These are phyloP conservation scores for Ceryle rudis DNA, from an alignment of 2,797 vertebrate genomes.

Conservation along the genomic window DNA sequence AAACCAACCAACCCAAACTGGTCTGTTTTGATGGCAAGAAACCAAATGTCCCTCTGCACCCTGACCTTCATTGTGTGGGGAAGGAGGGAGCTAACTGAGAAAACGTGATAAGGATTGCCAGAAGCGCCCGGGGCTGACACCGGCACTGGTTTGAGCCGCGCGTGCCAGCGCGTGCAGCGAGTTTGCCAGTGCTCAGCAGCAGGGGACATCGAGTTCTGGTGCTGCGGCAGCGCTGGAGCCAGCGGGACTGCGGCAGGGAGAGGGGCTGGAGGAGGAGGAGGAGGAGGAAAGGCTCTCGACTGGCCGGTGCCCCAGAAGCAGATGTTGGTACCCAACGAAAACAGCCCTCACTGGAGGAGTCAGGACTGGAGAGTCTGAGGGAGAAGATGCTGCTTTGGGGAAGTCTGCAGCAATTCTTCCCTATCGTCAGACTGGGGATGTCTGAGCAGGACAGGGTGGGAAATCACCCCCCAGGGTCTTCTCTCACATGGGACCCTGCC, in stretches of 20 bases:
- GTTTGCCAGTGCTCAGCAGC: not conserved
- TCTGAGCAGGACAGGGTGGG: not conserved
- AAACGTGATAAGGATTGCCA: slow-evolving; percentile 56
- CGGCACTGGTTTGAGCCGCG: not conserved
- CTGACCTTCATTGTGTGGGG: slow-evolving; percentile 70
- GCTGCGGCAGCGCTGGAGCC: not conserved
- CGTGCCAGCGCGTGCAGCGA: not conserved
- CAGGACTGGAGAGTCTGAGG: not conserved
- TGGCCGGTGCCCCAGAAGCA: not conserved
- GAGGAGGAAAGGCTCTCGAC: fast-evolving
- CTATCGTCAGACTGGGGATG: not conserved
- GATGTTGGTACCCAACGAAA: fast-evolving
- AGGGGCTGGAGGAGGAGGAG: not conserved
- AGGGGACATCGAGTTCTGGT: fast-evolving
- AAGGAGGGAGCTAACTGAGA: slow-evolving; percentile 38
- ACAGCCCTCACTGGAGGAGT: not conserved
- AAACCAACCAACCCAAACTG: not conserved
- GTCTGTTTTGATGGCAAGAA: slow-evolving; percentile 44
- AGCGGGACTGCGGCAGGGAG: not conserved
- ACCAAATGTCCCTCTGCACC: slow-evolving; percentile 18
- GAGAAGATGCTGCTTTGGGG: not conserved
- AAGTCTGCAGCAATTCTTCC: not conserved
- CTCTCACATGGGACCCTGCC: not conserved
- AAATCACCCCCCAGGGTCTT: not conserved
- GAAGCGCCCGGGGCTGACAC: not conserved